Percentiles rank a stretch among this genome's conserved stretches.
Evolutionary conservation across 2,888 invertebrate genomes (phyloP).

Genomic region (Dasysyrphus albostriatus): DNA sequence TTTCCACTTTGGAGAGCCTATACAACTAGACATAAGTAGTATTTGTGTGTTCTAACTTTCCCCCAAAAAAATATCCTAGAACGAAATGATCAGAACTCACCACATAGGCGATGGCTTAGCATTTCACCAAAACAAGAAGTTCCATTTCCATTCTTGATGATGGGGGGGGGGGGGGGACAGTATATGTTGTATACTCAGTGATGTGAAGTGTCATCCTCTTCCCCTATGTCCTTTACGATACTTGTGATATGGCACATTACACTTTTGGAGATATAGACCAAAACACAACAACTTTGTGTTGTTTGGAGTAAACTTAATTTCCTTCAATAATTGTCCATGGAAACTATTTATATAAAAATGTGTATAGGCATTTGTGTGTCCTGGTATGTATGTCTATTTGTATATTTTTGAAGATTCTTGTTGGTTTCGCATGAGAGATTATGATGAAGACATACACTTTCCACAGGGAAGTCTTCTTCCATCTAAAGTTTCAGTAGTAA

Average conservation of each 20-base stretch:
- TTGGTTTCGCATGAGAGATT: constrained; percentile 45
- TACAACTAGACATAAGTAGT: background rate
- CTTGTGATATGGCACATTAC: constrained; percentile 68
- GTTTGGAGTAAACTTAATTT: constrained; percentile 71
- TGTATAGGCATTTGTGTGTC: background rate
- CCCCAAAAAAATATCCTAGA: background rate
- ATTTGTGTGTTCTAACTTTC: background rate
- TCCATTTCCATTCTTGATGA: constrained; percentile 19
- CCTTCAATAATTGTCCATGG: constrained; percentile 69
- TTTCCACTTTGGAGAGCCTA: constrained; percentile 55
- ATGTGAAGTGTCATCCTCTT: constrained; percentile 54
- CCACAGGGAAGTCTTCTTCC: background rate
- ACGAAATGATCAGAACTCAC: constrained; percentile 31
- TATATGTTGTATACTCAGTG: constrained; percentile 30
- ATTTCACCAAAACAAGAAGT: constrained; percentile 38
- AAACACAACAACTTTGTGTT: constrained; percentile 38
- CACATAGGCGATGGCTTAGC: constrained; percentile 54
- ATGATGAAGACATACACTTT: constrained; percentile 32
- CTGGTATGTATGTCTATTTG: background rate
- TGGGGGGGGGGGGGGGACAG: background rate
- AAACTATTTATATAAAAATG: constrained; percentile 5
- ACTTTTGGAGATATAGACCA: constrained; percentile 37
- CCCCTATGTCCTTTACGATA: constrained; percentile 65
- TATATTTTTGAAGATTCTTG: constrained; percentile 18
- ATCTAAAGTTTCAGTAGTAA: background rate